Percentiles rank a stretch among this genome's conserved stretches.
Conservation (phyloP, 2,113 vertebrate species). For the Sebastes fasciatus region DNA sequence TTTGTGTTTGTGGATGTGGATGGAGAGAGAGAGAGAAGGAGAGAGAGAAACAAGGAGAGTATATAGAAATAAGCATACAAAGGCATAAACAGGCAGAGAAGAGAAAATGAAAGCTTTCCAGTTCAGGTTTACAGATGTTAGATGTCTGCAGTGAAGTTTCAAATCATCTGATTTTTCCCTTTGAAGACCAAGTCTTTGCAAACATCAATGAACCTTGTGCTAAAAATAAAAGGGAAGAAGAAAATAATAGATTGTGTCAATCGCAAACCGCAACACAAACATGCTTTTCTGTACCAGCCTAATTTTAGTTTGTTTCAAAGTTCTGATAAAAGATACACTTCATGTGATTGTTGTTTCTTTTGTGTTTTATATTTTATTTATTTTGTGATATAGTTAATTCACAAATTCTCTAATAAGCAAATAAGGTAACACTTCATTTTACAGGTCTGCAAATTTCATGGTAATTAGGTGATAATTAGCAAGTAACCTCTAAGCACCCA, state of each 20-base stretch:
- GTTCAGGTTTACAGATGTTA: slow-evolving; percentile 21
- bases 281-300: neutral
- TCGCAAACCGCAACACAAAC: neutral
- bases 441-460: no score
- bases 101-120: slow-evolving; percentile 27
- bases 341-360: neutral
- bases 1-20: slow-evolving; percentile 63
- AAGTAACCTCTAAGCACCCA: no score
- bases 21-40: slow-evolving; percentile 23
- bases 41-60: slow-evolving; percentile 25
- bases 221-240: slow-evolving; percentile 10
- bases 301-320: slow-evolving; percentile 1
- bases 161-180: neutral
- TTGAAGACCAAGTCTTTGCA: slow-evolving; percentile 9
- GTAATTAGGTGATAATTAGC: no score
- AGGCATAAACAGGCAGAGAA: slow-evolving; percentile 16
- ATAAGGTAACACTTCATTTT: neutral
- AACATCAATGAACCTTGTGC: slow-evolving; percentile 3
- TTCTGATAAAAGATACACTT: neutral
- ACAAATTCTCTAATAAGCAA: neutral
- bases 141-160: slow-evolving; percentile 3
- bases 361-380: neutral
- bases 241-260: slow-evolving; percentile 4
- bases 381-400: neutral
- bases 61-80: slow-evolving; percentile 24